Base-by-base conservation (phyloP, 2,113 vertebrate genomes). In the Chloebia gouldiae region DNA sequence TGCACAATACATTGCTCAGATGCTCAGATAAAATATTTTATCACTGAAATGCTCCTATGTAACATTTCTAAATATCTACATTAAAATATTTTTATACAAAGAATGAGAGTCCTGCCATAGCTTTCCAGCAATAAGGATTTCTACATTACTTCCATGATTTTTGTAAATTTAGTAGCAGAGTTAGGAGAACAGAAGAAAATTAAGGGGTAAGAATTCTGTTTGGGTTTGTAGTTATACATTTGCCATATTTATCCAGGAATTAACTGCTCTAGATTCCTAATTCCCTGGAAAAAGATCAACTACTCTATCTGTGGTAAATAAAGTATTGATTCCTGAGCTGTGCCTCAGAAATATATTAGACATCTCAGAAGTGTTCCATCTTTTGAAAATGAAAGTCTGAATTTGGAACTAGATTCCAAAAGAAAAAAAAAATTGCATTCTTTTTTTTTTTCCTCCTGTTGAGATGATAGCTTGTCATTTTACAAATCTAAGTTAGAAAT, bases 401-500 rank as follows among this genome's bases (percentile, higher is more conserved):
- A 71, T 96, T 97, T 89, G 92, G 81, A 84, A 82, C 59, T 31
- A 80, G 96, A 79, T 96, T 93, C 49, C 91, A 51, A 78, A 44
- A 51, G 33, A 19, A 60, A 44, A 59, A 47, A 66, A 50, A 17
- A 13, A 7, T 5, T 11, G 13, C 6, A 8, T 47, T 53, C 0
- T 10, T 14, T 72, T 57, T 61, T 60, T 96, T 81, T 96, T 68
- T 85, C 49, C 63, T 96, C n/a, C 59, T 42, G 8, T 86, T 86
- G 70, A 77, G 35, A 87, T 72, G 49, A 14, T 87, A 91, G 83
- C 35, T 86, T 95, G 53, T 94, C 78, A 95, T 96, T 97, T 98
- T 97, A 89, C 97, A 95, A 97, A 94, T 83, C 79, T 94, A 90
- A 94, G 77, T 86, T 92, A 94, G 78, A 92, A 97, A 73, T 97